Evolutionary conservation across 2,113 vertebrate genomes (phyloP).

Genomic region (Podarcis cretensis): DNA sequence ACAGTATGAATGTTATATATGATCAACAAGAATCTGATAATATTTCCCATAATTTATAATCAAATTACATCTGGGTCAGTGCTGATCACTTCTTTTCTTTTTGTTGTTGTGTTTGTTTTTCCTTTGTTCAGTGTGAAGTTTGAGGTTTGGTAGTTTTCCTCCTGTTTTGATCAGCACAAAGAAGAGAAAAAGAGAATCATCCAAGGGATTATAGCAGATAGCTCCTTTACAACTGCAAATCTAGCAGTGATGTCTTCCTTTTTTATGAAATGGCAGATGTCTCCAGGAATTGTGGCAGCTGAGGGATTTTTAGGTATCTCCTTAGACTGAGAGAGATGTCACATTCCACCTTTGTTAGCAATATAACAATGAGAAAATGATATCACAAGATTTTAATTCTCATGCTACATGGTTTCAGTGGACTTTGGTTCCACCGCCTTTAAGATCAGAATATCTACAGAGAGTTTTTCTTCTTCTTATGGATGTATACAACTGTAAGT

Average conservation of each 20-base stretch:
- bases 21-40: background rate
- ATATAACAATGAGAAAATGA: conserved; percentile 36
- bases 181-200: conserved; percentile 5
- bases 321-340: conserved; percentile 21
- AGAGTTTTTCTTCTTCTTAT: conserved; percentile 10
- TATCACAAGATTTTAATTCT: background rate
- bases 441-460: conserved; percentile 6
- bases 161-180: background rate
- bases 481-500: conserved; percentile 58
- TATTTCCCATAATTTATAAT: background rate
- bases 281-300: conserved; percentile 23
- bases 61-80: background rate
- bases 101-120: background rate
- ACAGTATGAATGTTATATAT: background rate
- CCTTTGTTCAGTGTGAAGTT: background rate
- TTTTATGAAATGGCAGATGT: background rate
- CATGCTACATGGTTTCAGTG: background rate
- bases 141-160: rapidly evolving
- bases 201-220: conserved; percentile 9
- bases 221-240: background rate
- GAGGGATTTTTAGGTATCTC: conserved; percentile 30
- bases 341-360: conserved; percentile 34
- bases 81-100: background rate
- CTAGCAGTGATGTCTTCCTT: background rate
- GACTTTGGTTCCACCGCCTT: conserved; percentile 47